Evolutionary conservation across 2,797 vertebrate species (phyloP), one percentile per base, ranked within the genome.

Genomic region (Hydrocynus forskahlii): DNA sequence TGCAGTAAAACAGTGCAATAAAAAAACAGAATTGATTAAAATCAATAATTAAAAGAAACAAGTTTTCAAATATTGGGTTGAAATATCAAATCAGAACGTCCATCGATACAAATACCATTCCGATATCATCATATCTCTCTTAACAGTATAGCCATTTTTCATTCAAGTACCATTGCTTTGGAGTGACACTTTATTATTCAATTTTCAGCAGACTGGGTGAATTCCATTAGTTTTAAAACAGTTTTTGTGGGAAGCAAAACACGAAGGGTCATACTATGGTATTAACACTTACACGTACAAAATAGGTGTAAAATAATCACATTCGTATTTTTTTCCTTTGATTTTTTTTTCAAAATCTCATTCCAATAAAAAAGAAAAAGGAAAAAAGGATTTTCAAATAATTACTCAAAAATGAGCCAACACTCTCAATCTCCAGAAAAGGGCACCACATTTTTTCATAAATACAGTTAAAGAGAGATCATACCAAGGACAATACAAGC

Each of bases 401-500:
- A 64, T 71, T 64, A 16, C 71, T 74, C 73, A 79, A 86, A 76
- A 74, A 69, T 54, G 55, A 79, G 71, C 76, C 69, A 12, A 77
- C 82, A 52, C 13, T 78, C 45, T 75, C 25, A 6, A 7, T 45
- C 48, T 50, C 70, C 12, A 66, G 3, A 74, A 80, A 84, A 83
- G 81, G 74, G 81, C 76, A 85, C 76, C 78, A 85, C 81, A 16
- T 66, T 1, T 66, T 60, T 72, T 76, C 35, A 82, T 83, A 84
- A 85, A 82, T 76, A 85, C 78, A 86, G 81, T 79, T 57, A 87
- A 84, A 75, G 29, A 72, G 63, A 54, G 52, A 72, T 74, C 76
- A 81, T 81, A 81, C 59, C n/a, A 50, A 78, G 21, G 79, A 84
- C 87, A 55, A 83, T 70, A 83, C 85, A 83, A 82, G 80, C 75